Conservation (phyloP, 92 coral and sea anemone genomes). For the Actinernus sp. region DNA sequence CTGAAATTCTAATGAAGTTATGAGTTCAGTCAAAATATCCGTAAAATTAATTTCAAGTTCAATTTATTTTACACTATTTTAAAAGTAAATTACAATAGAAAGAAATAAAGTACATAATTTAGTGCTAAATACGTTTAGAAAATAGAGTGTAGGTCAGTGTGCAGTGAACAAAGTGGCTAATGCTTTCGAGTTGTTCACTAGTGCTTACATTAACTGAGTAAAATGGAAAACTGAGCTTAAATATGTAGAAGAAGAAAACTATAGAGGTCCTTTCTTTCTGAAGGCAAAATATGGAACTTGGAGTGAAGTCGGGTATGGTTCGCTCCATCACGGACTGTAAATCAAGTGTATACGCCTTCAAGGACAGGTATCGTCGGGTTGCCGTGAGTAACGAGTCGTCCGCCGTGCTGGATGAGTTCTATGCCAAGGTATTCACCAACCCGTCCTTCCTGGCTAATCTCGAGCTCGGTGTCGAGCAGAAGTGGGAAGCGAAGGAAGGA, state of each 20-base stretch:
- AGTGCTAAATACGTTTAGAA: no score
- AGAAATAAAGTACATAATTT: no score
- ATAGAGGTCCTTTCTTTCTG: no score
- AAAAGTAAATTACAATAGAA: no score
- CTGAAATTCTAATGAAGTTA: no score
- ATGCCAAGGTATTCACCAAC: conserved; percentile 42
- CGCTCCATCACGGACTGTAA: conserved; percentile 81
- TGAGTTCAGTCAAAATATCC: no score
- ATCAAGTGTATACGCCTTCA: conserved; percentile 81
- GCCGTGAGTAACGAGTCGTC: conserved; percentile 56
- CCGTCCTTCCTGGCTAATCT: conserved; percentile 38
- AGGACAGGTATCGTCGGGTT: conserved; percentile 61
- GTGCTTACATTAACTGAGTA: background rate
- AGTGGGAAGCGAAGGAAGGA: conserved; percentile 57
- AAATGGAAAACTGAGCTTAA: no score
- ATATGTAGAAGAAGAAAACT: no score
- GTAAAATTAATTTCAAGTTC: no score
- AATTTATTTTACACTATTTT: no score
- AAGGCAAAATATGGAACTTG: conserved; percentile 81
- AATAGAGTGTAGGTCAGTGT: no score
- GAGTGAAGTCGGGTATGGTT: conserved; percentile 88
- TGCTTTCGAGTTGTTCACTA: background rate
- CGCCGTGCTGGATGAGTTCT: conserved; percentile 75
- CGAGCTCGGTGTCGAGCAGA: conserved; percentile 42
- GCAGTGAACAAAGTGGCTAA: no score